Evolutionary conservation across 2,113 vertebrate species (phyloP).

Genomic region (Mastomys coucha): DNA sequence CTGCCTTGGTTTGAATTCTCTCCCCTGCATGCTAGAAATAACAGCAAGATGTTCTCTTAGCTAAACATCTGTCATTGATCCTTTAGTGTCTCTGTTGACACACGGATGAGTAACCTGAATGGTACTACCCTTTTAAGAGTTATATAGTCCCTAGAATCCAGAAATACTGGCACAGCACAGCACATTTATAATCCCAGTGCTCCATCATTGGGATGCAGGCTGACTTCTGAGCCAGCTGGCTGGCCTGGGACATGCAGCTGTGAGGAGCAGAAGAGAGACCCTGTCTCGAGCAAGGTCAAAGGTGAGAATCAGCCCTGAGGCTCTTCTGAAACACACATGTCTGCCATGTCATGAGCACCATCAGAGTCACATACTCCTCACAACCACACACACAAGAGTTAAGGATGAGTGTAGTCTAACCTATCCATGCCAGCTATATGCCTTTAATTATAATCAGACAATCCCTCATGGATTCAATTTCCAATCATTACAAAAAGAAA

Average conservation of each 20-base stretch:
- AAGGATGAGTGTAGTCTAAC: not conserved
- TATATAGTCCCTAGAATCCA: not conserved
- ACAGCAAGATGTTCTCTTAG: not conserved
- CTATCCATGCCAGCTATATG: not conserved
- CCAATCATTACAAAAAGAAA: conserved; percentile 21
- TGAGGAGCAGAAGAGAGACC: not conserved
- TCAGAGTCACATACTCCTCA: not conserved
- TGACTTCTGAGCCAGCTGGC: not conserved
- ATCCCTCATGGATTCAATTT: conserved; percentile 10
- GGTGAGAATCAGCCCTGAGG: not conserved
- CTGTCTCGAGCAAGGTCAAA: not conserved
- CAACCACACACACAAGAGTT: not conserved
- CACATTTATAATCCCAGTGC: not conserved
- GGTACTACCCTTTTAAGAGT: not conserved
- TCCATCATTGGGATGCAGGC: not conserved
- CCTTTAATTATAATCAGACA: conserved; percentile 7
- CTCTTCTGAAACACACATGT: not conserved
- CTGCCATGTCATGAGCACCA: not conserved
- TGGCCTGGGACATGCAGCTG: not conserved
- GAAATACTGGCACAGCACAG: not conserved
- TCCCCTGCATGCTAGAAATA: not conserved
- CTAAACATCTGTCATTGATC: not conserved
- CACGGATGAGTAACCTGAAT: not conserved
- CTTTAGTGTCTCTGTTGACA: not conserved
- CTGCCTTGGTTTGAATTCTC: not conserved